A percentile compares a stretch with the other conserved stretches of the same genome.
These are phyloP conservation scores for Pitangus sulphuratus DNA, from an alignment of 2,797 vertebrate genomes.

Conservation along the genomic window DNA sequence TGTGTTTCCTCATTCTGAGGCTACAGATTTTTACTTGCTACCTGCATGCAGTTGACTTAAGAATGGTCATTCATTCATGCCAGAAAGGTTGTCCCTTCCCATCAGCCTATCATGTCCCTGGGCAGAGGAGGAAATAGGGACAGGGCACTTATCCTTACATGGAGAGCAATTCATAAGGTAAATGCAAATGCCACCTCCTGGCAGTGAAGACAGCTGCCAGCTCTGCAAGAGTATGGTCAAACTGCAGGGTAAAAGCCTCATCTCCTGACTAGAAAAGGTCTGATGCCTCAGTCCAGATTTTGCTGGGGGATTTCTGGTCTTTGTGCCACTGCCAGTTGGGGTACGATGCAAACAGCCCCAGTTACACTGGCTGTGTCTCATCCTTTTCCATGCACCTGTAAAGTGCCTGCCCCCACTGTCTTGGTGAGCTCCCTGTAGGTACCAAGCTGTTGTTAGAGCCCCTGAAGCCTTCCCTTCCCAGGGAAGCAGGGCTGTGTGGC, in stretches of 20 bases:
- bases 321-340: background rate
- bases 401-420: background rate
- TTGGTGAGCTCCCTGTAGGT: background rate
- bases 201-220: background rate
- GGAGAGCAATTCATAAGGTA: background rate
- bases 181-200: background rate
- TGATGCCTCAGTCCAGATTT: background rate
- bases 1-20: background rate
- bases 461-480: background rate
- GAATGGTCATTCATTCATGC: background rate
- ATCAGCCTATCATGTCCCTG: accelerated
- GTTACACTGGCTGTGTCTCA: no score
- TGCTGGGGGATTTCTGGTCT: background rate
- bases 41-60: background rate
- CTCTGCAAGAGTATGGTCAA: background rate
- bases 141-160: background rate
- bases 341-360: accelerated
- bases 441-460: background rate
- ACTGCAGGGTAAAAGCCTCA: background rate
- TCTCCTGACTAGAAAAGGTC: background rate
- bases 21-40: accelerated
- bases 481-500: background rate
- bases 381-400: background rate
- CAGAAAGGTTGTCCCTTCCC: background rate
- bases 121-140: background rate